Evolutionary conservation across 2,888 invertebrate species (phyloP).

Genomic region (Caenorhabditis doughertyi): DNA sequence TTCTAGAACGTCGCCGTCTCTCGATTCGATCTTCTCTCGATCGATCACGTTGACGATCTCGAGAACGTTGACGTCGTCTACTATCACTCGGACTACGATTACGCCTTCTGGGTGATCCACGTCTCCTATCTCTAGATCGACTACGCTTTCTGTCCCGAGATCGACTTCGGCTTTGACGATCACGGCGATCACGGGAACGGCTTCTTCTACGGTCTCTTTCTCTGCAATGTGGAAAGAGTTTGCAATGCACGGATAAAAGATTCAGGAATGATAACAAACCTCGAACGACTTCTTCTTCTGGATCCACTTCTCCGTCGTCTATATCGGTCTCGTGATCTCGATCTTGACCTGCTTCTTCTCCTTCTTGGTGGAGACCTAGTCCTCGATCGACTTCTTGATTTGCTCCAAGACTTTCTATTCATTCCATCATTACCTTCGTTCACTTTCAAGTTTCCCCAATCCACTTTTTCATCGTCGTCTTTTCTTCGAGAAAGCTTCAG

Average conservation of each 20-base stretch:
- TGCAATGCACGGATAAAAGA: too few species aligned
- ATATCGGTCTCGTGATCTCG: slow-evolving; percentile 42
- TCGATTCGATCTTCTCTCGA: slow-evolving; percentile 33
- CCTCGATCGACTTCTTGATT: slow-evolving; percentile 18
- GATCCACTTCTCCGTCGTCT: slow-evolving; percentile 38
- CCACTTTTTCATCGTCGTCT: slow-evolving; percentile 50
- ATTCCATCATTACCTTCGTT: slow-evolving; percentile 2
- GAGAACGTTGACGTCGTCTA: slow-evolving; percentile 37
- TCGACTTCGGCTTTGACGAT: too few species aligned
- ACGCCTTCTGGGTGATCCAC: slow-evolving; percentile 23
- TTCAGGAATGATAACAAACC: background rate
- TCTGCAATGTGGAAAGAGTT: slow-evolving; percentile 1
- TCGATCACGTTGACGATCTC: slow-evolving; percentile 25
- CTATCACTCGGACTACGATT: slow-evolving; percentile 24
- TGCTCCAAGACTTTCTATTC: slow-evolving; percentile 23
- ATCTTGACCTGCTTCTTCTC: slow-evolving; percentile 13
- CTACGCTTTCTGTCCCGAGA: slow-evolving; percentile 38
- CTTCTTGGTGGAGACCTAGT: slow-evolving; percentile 39
- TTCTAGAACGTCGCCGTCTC: slow-evolving; percentile 23
- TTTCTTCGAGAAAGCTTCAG: slow-evolving; percentile 66
- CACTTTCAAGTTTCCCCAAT: slow-evolving; percentile 53
- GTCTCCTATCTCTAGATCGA: slow-evolving; percentile 40
- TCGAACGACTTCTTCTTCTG: slow-evolving; percentile 29
- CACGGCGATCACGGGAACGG: slow-evolving; percentile 29
- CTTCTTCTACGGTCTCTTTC: slow-evolving; percentile 30